Evolutionary conservation across 2,113 vertebrate species (phyloP).

Genomic region (Rynchops niger): DNA sequence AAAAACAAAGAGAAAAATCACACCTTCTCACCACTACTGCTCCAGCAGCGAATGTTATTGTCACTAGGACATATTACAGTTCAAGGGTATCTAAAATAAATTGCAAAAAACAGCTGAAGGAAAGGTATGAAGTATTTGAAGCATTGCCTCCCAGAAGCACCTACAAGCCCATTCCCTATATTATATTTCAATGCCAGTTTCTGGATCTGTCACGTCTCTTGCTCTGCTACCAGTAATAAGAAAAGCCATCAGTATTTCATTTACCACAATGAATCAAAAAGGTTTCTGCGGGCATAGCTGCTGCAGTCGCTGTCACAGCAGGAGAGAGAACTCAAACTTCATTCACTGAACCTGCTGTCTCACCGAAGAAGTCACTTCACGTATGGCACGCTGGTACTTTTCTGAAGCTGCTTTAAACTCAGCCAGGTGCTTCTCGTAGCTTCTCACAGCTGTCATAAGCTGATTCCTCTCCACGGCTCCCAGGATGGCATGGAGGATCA

Average conservation of each 20-base stretch:
- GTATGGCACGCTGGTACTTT: conserved; percentile 68
- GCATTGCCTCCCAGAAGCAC: not conserved
- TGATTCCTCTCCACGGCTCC: conserved; percentile 75
- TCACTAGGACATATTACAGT: not conserved
- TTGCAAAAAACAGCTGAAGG: not conserved
- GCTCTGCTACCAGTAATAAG: not conserved
- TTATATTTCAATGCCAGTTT: not conserved
- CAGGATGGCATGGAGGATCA: conserved; percentile 75
- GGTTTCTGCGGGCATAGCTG: not conserved
- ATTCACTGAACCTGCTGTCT: conserved; percentile 60
- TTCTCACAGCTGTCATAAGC: conserved; percentile 72
- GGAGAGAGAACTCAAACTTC: not conserved
- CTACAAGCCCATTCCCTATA: not conserved
- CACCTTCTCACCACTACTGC: not conserved
- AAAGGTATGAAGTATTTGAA: not conserved
- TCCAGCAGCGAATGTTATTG: not conserved
- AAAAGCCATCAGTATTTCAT: not conserved
- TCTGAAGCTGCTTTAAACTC: conserved; percentile 78
- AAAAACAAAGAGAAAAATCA: not conserved
- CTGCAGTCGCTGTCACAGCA: not conserved
- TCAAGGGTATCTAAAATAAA: not conserved
- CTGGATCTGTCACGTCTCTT: not conserved
- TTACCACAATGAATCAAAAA: not conserved
- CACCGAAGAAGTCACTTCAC: conserved; percentile 68
- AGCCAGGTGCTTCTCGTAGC: conserved; percentile 73